A percentile compares a stretch with the other conserved stretches of the same genome.
These are phyloP conservation scores for Mactromeris polynyma DNA, from an alignment of 2,888 invertebrate genomes.

Conservation along the genomic window DNA sequence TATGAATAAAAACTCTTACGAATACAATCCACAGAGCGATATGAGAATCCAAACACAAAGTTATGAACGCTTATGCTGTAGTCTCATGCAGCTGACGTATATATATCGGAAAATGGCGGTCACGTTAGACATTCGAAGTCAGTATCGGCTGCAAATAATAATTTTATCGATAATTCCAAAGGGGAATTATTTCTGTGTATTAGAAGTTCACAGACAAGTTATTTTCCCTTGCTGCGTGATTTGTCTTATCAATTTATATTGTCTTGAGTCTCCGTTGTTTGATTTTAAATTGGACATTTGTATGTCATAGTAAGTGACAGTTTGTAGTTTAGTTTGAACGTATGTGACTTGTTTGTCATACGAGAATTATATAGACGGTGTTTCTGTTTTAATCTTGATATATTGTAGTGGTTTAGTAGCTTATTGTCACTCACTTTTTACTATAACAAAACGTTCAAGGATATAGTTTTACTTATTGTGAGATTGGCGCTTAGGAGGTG, in stretches of 20 bases:
- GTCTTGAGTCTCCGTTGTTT: no score
- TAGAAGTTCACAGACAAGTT: slow-evolving; percentile 28
- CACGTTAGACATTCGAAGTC: slow-evolving; percentile 15
- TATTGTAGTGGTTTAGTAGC: no score
- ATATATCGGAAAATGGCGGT: slow-evolving; percentile 21
- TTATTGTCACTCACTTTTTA: no score
- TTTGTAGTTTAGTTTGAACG: no score
- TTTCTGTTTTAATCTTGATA: no score
- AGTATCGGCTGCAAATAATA: slow-evolving; percentile 20
- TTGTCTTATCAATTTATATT: background rate
- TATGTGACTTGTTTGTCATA: no score
- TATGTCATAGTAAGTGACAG: no score
- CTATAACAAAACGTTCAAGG: no score
- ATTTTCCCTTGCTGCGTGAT: slow-evolving; percentile 15
- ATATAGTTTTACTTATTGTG: no score
- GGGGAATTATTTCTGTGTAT: slow-evolving; percentile 28
- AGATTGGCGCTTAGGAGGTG: no score
- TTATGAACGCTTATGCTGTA: slow-evolving; percentile 5
- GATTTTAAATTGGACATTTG: no score
- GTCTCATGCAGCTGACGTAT: background rate
- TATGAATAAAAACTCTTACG: background rate
- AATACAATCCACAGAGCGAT: background rate
- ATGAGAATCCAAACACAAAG: background rate
- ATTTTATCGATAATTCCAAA: slow-evolving; percentile 41
- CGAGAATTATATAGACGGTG: no score